Conservation (phyloP, 1,140 invertebrate genomes). For the Agrypnia vestita region DNA sequence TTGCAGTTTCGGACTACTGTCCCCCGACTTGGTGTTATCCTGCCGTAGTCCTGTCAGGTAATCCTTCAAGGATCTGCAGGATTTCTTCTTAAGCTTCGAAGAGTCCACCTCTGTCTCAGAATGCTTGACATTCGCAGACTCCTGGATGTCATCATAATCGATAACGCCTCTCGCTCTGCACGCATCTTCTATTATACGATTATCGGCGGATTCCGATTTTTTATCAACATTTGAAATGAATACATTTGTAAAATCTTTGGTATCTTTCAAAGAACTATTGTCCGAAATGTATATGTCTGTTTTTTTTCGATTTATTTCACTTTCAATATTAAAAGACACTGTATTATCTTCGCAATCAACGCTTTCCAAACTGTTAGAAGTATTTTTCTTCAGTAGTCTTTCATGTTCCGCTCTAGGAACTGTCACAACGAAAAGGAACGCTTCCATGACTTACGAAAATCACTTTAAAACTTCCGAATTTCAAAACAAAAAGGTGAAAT, state of each 20-base stretch:
- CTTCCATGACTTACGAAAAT: constrained; percentile 61
- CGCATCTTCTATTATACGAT: background rate
- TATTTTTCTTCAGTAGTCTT: constrained; percentile 54
- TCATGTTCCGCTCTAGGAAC: constrained; percentile 63
- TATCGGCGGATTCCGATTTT: background rate
- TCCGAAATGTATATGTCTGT: background rate
- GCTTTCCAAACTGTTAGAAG: background rate
- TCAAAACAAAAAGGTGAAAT: too few species aligned
- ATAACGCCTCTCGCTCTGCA: background rate
- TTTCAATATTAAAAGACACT: constrained; percentile 42
- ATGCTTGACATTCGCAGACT: background rate
- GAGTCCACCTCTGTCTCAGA: too few species aligned
- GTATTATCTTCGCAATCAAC: background rate
- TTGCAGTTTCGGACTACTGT: background rate
- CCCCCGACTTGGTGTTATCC: background rate
- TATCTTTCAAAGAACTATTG: background rate
- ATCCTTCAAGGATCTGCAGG: constrained; percentile 12
- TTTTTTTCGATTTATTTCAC: constrained; percentile 1
- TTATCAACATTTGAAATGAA: background rate
- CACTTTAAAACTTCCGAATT: background rate
- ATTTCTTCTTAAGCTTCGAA: background rate
- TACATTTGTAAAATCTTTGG: background rate
- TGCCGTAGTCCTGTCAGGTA: background rate
- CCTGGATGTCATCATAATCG: background rate
- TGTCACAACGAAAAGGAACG: constrained; percentile 63